Evolutionary conservation across 2,797 vertebrate species (phyloP), one percentile per base, ranked within the genome.

Genomic region (Urosaurus nigricauda): DNA sequence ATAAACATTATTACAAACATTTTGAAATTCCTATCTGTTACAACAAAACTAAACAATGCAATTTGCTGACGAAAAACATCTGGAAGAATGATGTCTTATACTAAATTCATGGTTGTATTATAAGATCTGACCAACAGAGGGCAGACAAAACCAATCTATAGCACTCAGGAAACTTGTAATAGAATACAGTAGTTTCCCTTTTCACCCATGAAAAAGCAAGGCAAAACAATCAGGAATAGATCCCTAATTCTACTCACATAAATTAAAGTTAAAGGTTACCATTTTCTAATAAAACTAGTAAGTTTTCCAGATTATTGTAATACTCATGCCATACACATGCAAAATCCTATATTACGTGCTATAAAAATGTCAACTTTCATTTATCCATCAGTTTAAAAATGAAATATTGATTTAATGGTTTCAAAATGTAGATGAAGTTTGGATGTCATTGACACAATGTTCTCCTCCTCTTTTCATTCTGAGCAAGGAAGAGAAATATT

Each of bases 381-480:
- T 75, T n/a, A 19, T 53, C 56, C n/a, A 29, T 2, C 12, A 74
- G 51, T n/a, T 63, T 74, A 51, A 19, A 79, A 86, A 86, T 79
- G 26, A 29, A 53, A 35, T 12, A 14, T 56, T 73, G n/a, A 40
- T 37, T 81, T 40, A 58, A 35, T 5, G 43, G 51, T 40, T 12
- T 74, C 21, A 32, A 73, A n/a, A 32, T n/a, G 68, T 4, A 43
- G 29, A 14, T 24, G 32, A 21, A 16, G 19, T 70, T 6, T 5
- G 4, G 40, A 43, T 40, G 7, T 24, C 26, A 53, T 32, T 32
- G 4, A 7, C 26, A 53, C 85, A 2, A 3, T 29, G 6, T 17
- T 0, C 13, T 35, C 2, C 0, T 17, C 13, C 40, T 35, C 35
- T 1, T 1, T 35, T 2, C 0, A 0, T 37, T 24, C 0, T n/a